Evolutionary conservation across 2,797 vertebrate genomes (phyloP), one percentile per base, ranked within the genome.

Genomic region (Chaunax sp.): DNA sequence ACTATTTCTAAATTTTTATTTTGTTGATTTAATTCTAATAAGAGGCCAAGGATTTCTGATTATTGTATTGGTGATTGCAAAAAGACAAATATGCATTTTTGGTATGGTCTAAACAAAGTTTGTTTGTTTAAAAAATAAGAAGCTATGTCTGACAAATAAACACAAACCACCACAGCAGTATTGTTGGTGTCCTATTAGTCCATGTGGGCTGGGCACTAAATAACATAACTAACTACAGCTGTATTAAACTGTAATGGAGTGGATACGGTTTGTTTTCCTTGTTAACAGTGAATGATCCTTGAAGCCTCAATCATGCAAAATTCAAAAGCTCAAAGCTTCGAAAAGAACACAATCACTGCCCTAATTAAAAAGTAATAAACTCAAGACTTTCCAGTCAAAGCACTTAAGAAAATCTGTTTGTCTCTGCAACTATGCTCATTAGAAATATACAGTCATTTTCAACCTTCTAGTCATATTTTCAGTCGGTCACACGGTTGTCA

Each of bases 401-500:
- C 20, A 43, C 52, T 62, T 40, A 44, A 69, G 65, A 47, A 64
- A 64, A 71, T 59, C 40, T 69, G 52, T 40, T 57, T 40, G 35
- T 63, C 26, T 77, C 50, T 57, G 8, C n/a, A 73, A 37, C 18
- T 50, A 13, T 13, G 9, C 23, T 58, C 51, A 58, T 75, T 74
- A 50, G 33, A 78, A 57, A 66, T 22, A 18, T 35, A n/a, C 18
- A 49, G 51, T 66, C 20, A 33, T 50, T 69, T 62, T 61, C 28
- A 58, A 25, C 41, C 53, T 40, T 55, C 38, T 2, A 22, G 18
- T 62, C 74, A 40, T 46, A 45, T 73, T 77, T 64, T 44, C 41
- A 58, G 54, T 66, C 60, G 63, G 60, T 77, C 65, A 65, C 22
- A 5, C 37, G 30, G 63, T 30, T 59, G 63, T 72, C 54, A 38